Percentiles rank a stretch among this genome's conserved stretches.
Evolutionary conservation across 2,888 invertebrate species (phyloP).

Genomic region (Limnephilus rhombicus): DNA sequence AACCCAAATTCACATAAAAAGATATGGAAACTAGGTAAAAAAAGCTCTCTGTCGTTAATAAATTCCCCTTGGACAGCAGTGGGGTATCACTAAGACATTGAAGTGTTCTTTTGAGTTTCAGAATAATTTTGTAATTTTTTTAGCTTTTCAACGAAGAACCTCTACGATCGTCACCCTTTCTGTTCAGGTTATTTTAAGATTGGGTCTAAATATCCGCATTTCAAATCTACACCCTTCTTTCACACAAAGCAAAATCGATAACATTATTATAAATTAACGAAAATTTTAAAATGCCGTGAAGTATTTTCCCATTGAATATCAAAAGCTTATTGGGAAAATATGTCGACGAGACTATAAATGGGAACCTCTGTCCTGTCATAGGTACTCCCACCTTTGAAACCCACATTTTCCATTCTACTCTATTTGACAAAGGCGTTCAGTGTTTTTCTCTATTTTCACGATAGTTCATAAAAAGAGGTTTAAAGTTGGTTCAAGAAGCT

Average conservation of each 20-base stretch:
- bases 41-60: too few species aligned
- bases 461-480: background rate
- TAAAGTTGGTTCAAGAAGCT: background rate
- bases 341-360: background rate
- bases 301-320: background rate
- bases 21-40: too few species aligned
- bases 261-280: background rate
- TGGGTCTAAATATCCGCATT: background rate
- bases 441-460: background rate
- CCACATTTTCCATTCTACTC: background rate
- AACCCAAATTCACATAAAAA: too few species aligned
- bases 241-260: background rate
- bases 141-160: too few species aligned
- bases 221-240: background rate
- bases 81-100: too few species aligned
- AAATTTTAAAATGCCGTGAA: too few species aligned
- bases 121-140: too few species aligned
- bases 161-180: too few species aligned
- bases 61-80: too few species aligned
- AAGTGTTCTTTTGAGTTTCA: too few species aligned
- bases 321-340: background rate
- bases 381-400: background rate
- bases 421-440: background rate
- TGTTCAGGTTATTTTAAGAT: too few species aligned
- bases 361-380: background rate